Conservation (phyloP, 2,797 vertebrate species). For the Zenarchopterus dispar region DNA sequence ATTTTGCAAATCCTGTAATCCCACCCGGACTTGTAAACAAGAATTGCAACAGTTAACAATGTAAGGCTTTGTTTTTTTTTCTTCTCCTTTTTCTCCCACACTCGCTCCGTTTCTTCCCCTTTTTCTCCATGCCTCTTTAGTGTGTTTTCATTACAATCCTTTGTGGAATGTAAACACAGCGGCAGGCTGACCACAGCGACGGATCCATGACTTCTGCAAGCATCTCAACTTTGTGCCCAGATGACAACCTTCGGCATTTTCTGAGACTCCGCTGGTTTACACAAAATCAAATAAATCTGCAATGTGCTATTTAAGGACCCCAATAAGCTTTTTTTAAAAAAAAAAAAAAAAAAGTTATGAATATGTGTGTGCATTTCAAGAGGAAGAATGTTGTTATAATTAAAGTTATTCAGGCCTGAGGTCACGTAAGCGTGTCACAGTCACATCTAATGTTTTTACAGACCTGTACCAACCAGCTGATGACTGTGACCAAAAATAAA, state of each 20-base stretch:
- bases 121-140: slow-evolving; percentile 17
- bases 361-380: too few species aligned
- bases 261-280: too few species aligned
- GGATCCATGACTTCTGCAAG: not conserved
- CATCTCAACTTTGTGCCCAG: not conserved
- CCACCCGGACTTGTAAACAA: slow-evolving; percentile 51
- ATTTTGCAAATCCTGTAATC: slow-evolving; percentile 50
- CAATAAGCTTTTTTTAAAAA: too few species aligned
- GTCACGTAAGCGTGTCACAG: not conserved
- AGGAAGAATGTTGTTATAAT: too few species aligned
- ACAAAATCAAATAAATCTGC: too few species aligned
- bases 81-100: slow-evolving; percentile 17
- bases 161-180: slow-evolving; percentile 63
- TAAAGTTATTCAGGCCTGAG: too few species aligned
- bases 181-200: slow-evolving; percentile 23
- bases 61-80: slow-evolving; percentile 50
- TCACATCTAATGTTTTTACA: slow-evolving; percentile 12
- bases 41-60: slow-evolving; percentile 56
- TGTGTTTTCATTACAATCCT: slow-evolving; percentile 52
- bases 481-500: not conserved
- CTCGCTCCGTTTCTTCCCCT: slow-evolving; percentile 29
- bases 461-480: slow-evolving; percentile 1
- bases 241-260: too few species aligned
- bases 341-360: too few species aligned
- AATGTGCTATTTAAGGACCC: too few species aligned